Percentiles rank a stretch among this genome's conserved stretches.
Evolutionary conservation across 2,888 invertebrate genomes (phyloP).

Genomic region (Scaptodrosophila latifasciaeformis): DNA sequence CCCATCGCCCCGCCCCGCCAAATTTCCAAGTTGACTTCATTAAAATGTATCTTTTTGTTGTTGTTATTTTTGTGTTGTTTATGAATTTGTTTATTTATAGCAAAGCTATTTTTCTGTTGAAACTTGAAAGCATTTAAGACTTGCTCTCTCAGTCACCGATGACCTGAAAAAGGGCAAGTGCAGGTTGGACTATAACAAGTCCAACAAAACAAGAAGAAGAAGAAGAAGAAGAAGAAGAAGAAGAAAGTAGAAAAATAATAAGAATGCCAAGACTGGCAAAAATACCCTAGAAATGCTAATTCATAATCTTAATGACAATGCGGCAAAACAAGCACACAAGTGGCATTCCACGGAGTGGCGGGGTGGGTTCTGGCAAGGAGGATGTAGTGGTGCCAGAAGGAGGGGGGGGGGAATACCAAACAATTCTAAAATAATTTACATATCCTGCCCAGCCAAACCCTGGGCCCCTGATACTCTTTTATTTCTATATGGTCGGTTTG

Average conservation of each 20-base stretch:
- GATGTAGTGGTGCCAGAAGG: too few species aligned
- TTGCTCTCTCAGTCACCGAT: too few species aligned
- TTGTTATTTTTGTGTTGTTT: too few species aligned
- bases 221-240: background rate
- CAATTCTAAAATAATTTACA: constrained; percentile 46
- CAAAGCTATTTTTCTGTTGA: too few species aligned
- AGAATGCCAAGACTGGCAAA: background rate
- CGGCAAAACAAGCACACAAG: background rate
- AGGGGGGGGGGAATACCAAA: constrained; percentile 12
- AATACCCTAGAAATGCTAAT: constrained; percentile 50
- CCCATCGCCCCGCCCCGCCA: too few species aligned
- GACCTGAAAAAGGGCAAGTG: background rate
- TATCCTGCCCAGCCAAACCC: constrained; percentile 28
- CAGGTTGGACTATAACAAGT: background rate
- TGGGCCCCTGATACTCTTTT: constrained; percentile 13
- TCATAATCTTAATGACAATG: constrained; percentile 53
- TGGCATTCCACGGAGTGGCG: background rate
- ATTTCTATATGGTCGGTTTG: constrained; percentile 8
- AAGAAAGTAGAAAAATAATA: background rate
- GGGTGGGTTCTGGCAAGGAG: too few species aligned
- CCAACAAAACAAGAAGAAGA: too few species aligned
- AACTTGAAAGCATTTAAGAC: too few species aligned
- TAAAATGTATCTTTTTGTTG: too few species aligned
- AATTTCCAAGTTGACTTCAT: too few species aligned
- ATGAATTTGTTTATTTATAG: too few species aligned